Percentiles rank a stretch among this genome's conserved stretches.
phyloP scores from a whole-genome alignment of 2,797 vertebrate genomes.

The Pitangus sulphuratus region DNA sequence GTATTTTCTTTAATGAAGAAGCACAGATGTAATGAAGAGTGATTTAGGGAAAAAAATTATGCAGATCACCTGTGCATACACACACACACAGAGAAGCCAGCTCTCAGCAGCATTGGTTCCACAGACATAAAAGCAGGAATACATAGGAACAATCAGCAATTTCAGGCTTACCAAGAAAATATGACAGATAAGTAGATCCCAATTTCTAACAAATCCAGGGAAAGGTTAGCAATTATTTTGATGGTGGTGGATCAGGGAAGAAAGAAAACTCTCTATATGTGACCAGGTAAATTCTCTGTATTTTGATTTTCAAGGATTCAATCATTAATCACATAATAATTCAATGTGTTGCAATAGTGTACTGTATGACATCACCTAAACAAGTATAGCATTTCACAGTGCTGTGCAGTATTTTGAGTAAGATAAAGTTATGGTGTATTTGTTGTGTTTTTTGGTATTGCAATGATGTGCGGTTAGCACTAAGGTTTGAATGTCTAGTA shows the following conservation, averaged over 20 bases:
- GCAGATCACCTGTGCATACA: background rate
- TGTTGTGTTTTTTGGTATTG: background rate
- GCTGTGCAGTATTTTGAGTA: background rate
- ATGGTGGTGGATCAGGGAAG: background rate
- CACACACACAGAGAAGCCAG: background rate
- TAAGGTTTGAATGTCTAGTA: background rate
- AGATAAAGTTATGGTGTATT: background rate
- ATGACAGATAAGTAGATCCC: background rate
- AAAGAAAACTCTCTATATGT: background rate
- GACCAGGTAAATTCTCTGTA: background rate
- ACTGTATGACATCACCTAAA: background rate
- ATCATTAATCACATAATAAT: background rate
- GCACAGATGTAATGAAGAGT: background rate
- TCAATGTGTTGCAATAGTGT: background rate
- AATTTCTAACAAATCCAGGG: background rate
- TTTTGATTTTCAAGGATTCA: background rate
- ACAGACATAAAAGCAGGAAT: background rate
- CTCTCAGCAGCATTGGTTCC: background rate
- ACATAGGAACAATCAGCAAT: background rate
- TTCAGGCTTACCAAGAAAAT: background rate
- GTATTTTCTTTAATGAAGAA: background rate
- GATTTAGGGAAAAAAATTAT: background rate
- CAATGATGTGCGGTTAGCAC: background rate
- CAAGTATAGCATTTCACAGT: background rate
- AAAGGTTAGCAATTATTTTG: background rate